Base-by-base conservation (phyloP, 2,113 vertebrate genomes). In the rabbit (Oryctolagus cuniculus) region DNA sequence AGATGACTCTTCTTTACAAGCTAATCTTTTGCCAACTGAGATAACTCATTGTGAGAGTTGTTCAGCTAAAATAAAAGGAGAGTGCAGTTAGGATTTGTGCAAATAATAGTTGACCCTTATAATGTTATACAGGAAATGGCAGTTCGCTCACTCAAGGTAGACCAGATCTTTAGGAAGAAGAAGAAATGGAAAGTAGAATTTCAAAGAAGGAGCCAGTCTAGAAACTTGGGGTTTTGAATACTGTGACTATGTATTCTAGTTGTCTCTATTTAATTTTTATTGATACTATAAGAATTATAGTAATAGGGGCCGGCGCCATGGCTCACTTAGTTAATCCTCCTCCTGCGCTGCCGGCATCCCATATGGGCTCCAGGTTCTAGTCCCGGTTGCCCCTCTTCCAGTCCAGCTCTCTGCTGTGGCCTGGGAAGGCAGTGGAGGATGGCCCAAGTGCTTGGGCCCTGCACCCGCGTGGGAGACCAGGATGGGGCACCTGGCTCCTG, bases 1-100 rank as follows among this genome's bases (percentile, higher is more conserved):
- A 91, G 15, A 27, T 70, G 81, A 64, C 58, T 92, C 51, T 89
- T 92, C 51, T 89, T 94, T n/a, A 70, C 7, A 90, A 77, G 15
- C 15, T 36, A 87, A 82, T 72, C 3, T 69, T 92, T 70, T 85
- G 21, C 31, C 80, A 94, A 5, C 13, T 74, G 63, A 81, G n/a
- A 38, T 73, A 74, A 84, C 19, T 63, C 34, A 70, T 5, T 12
- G 13, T 80, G 22, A 89, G 49, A 66, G 21, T 74, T 69, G 16
- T 15, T 86, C 2, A 64, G n/a, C 12, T 85, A 66, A 85, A 84
- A 83, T 70, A 86, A 86, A 86, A 31, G 2, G 5, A 89, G 63
- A 75, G 5, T 72, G 19, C 25, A 64, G n/a, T 53, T 78, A 78
- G 34, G 72, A 10, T 63, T 72, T 16, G 9, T 77, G 10, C 27